Evolutionary conservation across 2,888 invertebrate genomes (phyloP).

Genomic region (Agelastica alni): DNA sequence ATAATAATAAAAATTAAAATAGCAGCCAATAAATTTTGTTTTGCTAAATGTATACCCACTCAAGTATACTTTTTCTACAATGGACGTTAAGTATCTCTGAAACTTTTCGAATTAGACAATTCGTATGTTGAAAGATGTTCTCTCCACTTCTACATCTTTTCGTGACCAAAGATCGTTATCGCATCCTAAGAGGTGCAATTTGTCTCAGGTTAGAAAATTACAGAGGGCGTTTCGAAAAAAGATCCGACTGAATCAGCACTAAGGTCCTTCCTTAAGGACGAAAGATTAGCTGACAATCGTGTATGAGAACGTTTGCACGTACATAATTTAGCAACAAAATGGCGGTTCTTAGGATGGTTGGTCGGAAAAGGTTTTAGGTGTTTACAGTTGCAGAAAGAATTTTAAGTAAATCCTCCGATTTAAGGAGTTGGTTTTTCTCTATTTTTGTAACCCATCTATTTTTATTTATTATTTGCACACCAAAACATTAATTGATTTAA

Average conservation of each 20-base stretch:
- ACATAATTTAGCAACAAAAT: conserved; percentile 13
- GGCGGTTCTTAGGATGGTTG: background rate
- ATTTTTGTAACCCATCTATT: no score
- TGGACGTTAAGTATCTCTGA: no score
- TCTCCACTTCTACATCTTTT: conserved; percentile 43
- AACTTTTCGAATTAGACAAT: conserved; percentile 17
- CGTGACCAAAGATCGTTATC: conserved; percentile 54
- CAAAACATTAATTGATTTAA: no score
- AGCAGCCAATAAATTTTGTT: no score
- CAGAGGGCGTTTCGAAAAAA: conserved; percentile 46
- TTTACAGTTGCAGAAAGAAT: no score
- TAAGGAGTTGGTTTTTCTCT: no score
- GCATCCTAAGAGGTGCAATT: conserved; percentile 51
- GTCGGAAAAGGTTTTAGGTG: no score
- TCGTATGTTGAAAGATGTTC: conserved; percentile 15
- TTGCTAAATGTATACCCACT: no score
- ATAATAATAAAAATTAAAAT: no score
- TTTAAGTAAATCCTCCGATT: no score
- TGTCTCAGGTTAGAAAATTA: conserved; percentile 52
- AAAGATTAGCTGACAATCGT: conserved; percentile 43
- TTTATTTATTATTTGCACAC: no score
- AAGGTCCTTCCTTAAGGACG: conserved; percentile 40
- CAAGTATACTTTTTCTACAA: no score
- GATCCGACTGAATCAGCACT: conserved; percentile 51
- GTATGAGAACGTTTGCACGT: conserved; percentile 35